A percentile compares a stretch with the other conserved stretches of the same genome.
phyloP scores from a whole-genome alignment of 2,888 invertebrate species.

The Galerucella nymphaeae region DNA sequence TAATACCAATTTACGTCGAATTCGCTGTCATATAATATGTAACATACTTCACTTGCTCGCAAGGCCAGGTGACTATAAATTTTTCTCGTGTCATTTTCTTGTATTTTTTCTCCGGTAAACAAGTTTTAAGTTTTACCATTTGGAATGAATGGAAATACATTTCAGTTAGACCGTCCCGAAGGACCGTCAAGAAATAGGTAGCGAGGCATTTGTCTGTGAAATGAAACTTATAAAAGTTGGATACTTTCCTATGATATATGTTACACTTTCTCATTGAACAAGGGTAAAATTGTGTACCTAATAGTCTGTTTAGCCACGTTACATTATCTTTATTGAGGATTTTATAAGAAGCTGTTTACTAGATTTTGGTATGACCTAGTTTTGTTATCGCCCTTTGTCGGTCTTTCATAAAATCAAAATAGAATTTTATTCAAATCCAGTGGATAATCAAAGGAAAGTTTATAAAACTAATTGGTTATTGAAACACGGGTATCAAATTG shows the following conservation, averaged over 20 bases:
- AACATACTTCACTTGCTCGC: neutral
- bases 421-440: too few species aligned
- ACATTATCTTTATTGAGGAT: constrained; percentile 26
- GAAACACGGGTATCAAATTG: neutral
- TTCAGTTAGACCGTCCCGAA: constrained; percentile 20
- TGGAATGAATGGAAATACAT: constrained; percentile 30
- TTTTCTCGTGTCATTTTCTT: constrained; percentile 19
- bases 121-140: constrained; percentile 32
- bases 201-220: constrained; percentile 30
- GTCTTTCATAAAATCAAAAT: too few species aligned
- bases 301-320: constrained; percentile 13
- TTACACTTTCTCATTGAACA: constrained; percentile 21
- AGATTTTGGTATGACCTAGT: neutral
- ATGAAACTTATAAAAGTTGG: constrained; percentile 35
- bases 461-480: neutral
- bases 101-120: constrained; percentile 20
- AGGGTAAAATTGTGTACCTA: constrained; percentile 23
- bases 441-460: neutral
- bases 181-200: constrained; percentile 8
- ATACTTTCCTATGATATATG: constrained; percentile 31
- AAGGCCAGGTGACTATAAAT: constrained; percentile 7
- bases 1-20: neutral
- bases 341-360: neutral
- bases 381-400: neutral
- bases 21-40: neutral